phyloP scores from a whole-genome alignment of 2,888 invertebrate genomes.

The Melanostoma scalare region DNA sequence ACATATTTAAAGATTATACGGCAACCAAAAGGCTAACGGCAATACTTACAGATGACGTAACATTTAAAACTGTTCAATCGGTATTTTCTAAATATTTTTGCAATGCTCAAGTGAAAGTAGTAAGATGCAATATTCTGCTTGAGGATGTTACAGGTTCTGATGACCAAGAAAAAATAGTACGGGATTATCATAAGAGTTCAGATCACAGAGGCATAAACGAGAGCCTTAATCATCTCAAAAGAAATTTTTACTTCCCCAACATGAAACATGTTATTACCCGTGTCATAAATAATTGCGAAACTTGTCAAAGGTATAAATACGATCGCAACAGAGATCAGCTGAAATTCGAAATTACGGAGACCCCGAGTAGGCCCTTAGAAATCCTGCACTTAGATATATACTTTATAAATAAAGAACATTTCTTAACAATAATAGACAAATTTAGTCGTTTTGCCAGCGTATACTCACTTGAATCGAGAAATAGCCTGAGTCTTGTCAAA shows the following conservation, averaged over 20 bases:
- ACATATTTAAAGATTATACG: background rate
- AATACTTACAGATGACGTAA: constrained; percentile 27
- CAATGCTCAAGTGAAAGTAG: constrained; percentile 30
- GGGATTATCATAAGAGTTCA: constrained; percentile 20
- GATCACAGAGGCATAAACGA: constrained; percentile 41
- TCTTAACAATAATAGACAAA: background rate
- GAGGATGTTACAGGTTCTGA: constrained; percentile 8
- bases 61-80: constrained; percentile 37
- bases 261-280: constrained; percentile 43
- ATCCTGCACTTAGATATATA: background rate
- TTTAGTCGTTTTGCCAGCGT: too few relatives aligned
- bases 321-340: too few relatives aligned
- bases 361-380: constrained; percentile 1
- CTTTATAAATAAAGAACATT: background rate
- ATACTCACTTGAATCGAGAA: too few relatives aligned
- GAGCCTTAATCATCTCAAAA: constrained; percentile 22
- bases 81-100: constrained; percentile 29
- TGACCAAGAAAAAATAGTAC: constrained; percentile 27
- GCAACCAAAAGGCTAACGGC: constrained; percentile 42
- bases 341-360: too few relatives aligned
- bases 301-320: constrained; percentile 62
- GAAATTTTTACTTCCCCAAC: constrained; percentile 51
- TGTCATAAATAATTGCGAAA: too few relatives aligned
- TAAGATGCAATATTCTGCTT: constrained; percentile 10
- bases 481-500: too few relatives aligned